A percentile compares a stretch with the other conserved stretches of the same genome.
Conservation (phyloP, 2,113 vertebrate genomes). For the Channa argus region DNA sequence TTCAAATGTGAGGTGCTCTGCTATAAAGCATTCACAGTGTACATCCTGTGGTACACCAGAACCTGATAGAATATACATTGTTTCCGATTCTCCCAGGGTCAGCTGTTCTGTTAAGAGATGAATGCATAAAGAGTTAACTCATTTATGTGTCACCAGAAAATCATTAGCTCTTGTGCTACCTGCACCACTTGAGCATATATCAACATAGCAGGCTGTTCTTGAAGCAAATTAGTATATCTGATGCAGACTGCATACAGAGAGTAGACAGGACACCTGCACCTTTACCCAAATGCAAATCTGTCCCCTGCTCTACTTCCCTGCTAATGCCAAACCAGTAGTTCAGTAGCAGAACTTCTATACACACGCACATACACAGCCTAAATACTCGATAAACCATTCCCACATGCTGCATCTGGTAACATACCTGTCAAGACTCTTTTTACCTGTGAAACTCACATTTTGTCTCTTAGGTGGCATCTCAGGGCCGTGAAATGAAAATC, state of each 20-base stretch:
- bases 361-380: background rate
- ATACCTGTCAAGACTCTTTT: constrained; percentile 24
- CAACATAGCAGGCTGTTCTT: constrained; percentile 31
- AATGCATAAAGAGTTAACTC: constrained; percentile 3
- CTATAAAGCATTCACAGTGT: constrained; percentile 7
- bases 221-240: constrained; percentile 30
- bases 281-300: constrained; percentile 39
- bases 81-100: constrained; percentile 12
- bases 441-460: constrained; percentile 19
- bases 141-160: background rate
- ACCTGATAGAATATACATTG: background rate
- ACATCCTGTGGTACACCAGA: background rate
- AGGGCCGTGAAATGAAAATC: constrained; percentile 45
- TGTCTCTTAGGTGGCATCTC: constrained; percentile 8
- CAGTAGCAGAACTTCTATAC: constrained; percentile 2
- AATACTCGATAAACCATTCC: background rate
- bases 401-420: constrained; percentile 11
- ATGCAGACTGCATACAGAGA: constrained; percentile 20
- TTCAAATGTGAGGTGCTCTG: constrained; percentile 35
- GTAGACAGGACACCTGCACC: constrained; percentile 20
- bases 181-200: background rate
- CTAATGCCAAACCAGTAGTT: constrained; percentile 31
- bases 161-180: background rate
- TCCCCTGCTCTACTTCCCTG: background rate
- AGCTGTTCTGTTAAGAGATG: background rate